These are phyloP conservation scores for Amia ocellicauda DNA, from an alignment of 2,113 vertebrate genomes.

Conservation along the genomic window DNA sequence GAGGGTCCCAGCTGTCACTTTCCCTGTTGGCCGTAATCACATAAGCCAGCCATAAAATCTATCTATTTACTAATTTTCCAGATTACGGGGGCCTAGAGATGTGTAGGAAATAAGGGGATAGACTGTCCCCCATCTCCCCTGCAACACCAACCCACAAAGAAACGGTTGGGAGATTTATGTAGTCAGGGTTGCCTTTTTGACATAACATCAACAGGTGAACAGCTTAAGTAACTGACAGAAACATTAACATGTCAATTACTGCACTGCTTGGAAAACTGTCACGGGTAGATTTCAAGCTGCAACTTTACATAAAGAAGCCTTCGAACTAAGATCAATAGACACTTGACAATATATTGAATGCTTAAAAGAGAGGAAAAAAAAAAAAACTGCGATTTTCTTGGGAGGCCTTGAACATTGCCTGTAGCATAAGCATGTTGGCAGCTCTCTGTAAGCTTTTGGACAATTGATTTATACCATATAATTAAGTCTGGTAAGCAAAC, in stretches of 20 bases:
- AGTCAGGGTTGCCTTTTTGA: conserved; percentile 27
- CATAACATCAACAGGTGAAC: conserved; percentile 49
- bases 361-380: neutral
- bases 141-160: neutral
- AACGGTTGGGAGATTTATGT: neutral
- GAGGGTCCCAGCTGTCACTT: conserved; percentile 4
- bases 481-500: no score
- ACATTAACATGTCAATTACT: conserved; percentile 57
- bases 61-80: neutral
- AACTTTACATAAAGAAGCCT: conserved; percentile 1
- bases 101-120: neutral
- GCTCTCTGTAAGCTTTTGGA: no score
- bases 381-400: neutral
- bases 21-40: neutral
- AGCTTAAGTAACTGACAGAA: conserved; percentile 41
- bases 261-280: conserved; percentile 49
- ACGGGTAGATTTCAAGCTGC: conserved; percentile 30
- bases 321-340: neutral
- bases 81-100: neutral
- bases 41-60: neutral
- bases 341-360: conserved; percentile 20
- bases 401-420: no score
- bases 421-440: no score
- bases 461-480: no score
- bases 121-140: no score